Percentiles rank a stretch among this genome's conserved stretches.
phyloP scores from a whole-genome alignment of 2,888 invertebrate species.

The Dascillus cervinus region DNA sequence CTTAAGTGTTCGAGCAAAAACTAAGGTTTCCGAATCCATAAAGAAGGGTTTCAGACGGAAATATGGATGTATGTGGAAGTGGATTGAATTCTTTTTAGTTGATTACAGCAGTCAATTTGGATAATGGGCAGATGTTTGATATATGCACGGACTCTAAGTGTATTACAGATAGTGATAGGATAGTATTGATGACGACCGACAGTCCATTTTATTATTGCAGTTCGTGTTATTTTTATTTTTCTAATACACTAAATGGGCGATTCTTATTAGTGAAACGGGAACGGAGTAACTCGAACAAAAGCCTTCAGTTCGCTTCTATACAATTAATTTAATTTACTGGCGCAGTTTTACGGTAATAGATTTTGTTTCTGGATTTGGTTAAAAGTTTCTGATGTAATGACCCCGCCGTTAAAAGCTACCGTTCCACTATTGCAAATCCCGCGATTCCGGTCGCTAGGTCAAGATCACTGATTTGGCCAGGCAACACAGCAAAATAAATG shows the following conservation, averaged over 20 bases:
- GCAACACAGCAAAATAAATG: no score
- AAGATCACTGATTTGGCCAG: no score
- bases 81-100: conserved; percentile 43
- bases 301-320: no score
- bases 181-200: conserved; percentile 35
- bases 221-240: conserved; percentile 34
- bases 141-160: conserved; percentile 35
- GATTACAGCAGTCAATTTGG: conserved; percentile 44
- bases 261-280: conserved; percentile 15
- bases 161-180: conserved; percentile 41
- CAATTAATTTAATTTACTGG: no score
- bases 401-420: no score
- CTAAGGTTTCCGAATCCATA: conserved; percentile 18
- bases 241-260: conserved; percentile 30
- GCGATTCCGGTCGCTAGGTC: no score
- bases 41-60: conserved; percentile 28
- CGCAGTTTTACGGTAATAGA: no score
- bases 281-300: no score
- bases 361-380: no score
- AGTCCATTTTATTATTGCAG: conserved; percentile 39
- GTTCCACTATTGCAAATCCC: no score
- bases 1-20: conserved; percentile 17
- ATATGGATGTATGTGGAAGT: conserved; percentile 35
- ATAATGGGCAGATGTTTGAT: conserved; percentile 44
- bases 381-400: no score